These are phyloP conservation scores for Eristalis intricaria DNA, from an alignment of 2,888 invertebrate species.

Conservation along the genomic window DNA sequence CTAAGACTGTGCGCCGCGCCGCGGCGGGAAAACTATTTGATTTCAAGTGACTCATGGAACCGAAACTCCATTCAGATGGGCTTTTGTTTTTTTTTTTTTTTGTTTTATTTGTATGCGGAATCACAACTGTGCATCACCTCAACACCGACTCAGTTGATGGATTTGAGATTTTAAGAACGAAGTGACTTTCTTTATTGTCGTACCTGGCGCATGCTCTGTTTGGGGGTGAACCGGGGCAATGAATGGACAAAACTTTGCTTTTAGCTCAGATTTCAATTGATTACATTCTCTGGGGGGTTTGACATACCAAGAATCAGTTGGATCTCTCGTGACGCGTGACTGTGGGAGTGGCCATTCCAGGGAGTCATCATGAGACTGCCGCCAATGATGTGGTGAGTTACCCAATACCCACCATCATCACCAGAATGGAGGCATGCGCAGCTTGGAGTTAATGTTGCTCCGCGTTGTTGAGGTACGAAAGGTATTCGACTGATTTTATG, in stretches of 20 bases:
- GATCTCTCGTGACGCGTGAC: not conserved
- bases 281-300: not conserved
- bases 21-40: conserved; percentile 31
- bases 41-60: conserved; percentile 1
- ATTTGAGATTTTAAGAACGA: not conserved
- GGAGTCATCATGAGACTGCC: no score
- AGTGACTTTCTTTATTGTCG: not conserved
- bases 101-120: not conserved
- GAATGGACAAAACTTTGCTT: not conserved
- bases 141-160: not conserved
- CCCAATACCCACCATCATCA: no score
- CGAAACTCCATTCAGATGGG: not conserved
- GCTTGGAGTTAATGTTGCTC: no score
- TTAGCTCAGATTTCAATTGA: not conserved
- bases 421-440: no score
- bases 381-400: no score
- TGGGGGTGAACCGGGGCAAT: not conserved
- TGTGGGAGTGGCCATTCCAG: no score
- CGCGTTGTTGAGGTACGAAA: no score
- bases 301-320: not conserved
- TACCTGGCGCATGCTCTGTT: not conserved
- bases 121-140: not conserved
- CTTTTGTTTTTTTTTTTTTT: not conserved
- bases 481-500: no score
- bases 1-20: not conserved